phyloP scores from a whole-genome alignment of 2,888 invertebrate species.

The Drosophila mercatorum region DNA sequence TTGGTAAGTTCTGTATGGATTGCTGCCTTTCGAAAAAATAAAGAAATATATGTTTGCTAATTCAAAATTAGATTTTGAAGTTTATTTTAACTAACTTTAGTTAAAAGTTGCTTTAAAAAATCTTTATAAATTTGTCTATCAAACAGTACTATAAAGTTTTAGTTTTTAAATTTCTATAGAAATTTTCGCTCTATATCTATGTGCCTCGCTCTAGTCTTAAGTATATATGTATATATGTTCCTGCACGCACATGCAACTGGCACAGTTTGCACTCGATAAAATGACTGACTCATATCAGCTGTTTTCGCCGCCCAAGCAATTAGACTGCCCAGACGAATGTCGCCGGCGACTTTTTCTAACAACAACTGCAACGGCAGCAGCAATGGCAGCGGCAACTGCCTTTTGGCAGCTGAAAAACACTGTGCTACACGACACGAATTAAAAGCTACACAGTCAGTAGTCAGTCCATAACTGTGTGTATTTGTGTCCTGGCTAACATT shows the following conservation, averaged over 20 bases:
- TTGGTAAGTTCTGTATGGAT: background rate
- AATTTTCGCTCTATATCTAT: too few relatives aligned
- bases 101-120: background rate
- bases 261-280: slow-evolving; percentile 22
- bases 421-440: slow-evolving; percentile 60
- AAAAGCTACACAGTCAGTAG: slow-evolving; percentile 42
- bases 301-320: slow-evolving; percentile 45
- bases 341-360: slow-evolving; percentile 54
- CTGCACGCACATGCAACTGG: background rate
- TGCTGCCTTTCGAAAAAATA: too few relatives aligned
- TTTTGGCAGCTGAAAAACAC: slow-evolving; percentile 39
- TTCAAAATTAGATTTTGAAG: background rate
- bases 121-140: background rate
- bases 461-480: slow-evolving; percentile 25
- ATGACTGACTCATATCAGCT: slow-evolving; percentile 55
- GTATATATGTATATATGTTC: too few relatives aligned
- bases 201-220: background rate
- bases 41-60: too few relatives aligned
- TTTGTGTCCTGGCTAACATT: slow-evolving; percentile 34
- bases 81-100: background rate
- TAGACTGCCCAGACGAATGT: slow-evolving; percentile 39
- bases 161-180: too few relatives aligned
- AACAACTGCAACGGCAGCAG: slow-evolving; percentile 8
- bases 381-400: background rate
- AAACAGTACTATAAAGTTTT: too few relatives aligned